phyloP scores from a whole-genome alignment of 92 coral and sea anemone species.

The Porites rus region DNA sequence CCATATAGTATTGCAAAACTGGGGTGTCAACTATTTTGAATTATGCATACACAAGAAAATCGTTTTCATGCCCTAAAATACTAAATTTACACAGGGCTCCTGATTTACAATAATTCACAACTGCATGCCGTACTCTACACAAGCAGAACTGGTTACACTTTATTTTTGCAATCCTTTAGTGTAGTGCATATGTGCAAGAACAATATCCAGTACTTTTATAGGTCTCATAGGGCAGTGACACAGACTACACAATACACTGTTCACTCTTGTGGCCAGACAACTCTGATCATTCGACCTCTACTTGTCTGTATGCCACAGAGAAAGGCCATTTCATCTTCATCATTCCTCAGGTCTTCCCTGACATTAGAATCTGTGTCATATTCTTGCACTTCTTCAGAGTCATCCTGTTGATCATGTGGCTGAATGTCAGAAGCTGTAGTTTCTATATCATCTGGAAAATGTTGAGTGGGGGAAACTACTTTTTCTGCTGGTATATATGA shows the following conservation, averaged over 20 bases:
- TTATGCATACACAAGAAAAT: no score
- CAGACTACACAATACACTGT: conserved; percentile 27
- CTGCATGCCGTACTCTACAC: no score
- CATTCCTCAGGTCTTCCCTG: conserved; percentile 38
- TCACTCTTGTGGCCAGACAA: conserved; percentile 33
- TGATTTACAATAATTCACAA: no score
- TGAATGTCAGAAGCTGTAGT: conserved; percentile 45
- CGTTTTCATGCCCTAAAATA: no score
- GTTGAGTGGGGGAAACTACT: conserved; percentile 9
- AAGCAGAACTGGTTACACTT: no score
- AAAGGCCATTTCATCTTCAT: conserved; percentile 42
- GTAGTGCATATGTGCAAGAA: no score
- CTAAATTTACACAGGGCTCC: no score
- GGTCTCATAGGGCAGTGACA: conserved; percentile 3
- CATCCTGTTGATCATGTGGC: conserved; percentile 46
- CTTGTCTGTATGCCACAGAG: conserved; percentile 43
- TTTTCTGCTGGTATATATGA: conserved; percentile 32
- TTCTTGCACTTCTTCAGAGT: conserved; percentile 43
- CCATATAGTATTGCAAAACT: no score
- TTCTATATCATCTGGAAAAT: no score
- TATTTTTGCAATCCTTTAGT: no score
- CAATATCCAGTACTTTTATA: neutral
- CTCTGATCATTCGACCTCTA: conserved; percentile 36
- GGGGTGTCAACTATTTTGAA: no score
- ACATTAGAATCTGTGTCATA: conserved; percentile 34